Percentiles rank a stretch among this genome's conserved stretches.
These are phyloP conservation scores for Arenaria interpres DNA, from an alignment of 2,113 vertebrate genomes.

Conservation along the genomic window DNA sequence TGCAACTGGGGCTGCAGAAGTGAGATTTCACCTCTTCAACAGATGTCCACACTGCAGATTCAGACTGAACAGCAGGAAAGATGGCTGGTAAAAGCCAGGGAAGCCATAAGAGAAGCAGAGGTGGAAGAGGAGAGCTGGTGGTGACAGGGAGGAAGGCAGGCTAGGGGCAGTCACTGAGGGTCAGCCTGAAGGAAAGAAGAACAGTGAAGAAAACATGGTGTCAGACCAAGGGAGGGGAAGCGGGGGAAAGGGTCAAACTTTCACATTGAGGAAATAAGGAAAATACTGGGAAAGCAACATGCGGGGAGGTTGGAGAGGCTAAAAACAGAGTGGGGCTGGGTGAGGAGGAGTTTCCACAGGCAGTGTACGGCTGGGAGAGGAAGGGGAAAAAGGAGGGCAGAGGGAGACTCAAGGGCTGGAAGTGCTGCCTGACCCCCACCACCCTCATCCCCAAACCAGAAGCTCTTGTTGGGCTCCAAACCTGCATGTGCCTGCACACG, in stretches of 20 bases:
- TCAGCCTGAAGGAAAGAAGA: not conserved
- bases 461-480: not conserved
- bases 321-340: not conserved
- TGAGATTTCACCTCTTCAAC: accelerated
- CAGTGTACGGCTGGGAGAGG: accelerated
- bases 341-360: not conserved
- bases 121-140: not conserved
- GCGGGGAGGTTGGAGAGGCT: accelerated
- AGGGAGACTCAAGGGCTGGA: not conserved
- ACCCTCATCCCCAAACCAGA: not conserved
- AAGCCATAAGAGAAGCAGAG: not conserved
- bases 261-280: not conserved
- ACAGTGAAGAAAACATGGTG: not conserved
- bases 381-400: accelerated
- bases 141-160: not conserved
- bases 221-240: not conserved
- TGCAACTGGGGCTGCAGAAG: not conserved
- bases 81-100: not conserved
- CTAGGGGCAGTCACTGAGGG: accelerated
- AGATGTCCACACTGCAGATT: not conserved
- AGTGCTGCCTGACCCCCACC: not conserved
- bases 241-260: accelerated
- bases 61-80: not conserved
- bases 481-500: accelerated
- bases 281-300: not conserved